Conservation (phyloP, 2,797 vertebrate genomes). For the Propithecus deckenii region DNA sequence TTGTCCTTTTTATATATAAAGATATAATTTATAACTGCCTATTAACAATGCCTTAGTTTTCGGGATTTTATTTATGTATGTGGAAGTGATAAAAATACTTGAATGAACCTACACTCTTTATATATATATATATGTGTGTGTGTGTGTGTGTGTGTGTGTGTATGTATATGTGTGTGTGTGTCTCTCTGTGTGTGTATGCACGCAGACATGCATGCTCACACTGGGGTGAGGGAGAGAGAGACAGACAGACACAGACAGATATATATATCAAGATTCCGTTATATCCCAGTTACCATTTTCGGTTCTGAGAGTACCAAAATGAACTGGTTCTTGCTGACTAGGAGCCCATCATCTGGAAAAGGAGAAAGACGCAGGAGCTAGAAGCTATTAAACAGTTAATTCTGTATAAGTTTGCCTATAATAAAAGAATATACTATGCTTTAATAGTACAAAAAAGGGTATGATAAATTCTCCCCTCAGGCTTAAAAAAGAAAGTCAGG, state of each 20-base stretch:
- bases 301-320: background rate
- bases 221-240: background rate
- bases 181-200: no score
- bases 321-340: background rate
- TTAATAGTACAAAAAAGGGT: background rate
- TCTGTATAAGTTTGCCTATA: background rate
- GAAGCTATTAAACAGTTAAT: background rate
- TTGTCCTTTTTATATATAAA: background rate
- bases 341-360: background rate
- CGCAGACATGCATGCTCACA: background rate
- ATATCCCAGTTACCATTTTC: background rate
- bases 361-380: background rate
- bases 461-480: background rate
- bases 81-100: background rate
- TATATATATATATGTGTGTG: no score
- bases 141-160: background rate
- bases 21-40: background rate
- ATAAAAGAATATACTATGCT: background rate
- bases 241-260: accelerated
- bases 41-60: background rate
- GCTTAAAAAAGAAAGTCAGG: background rate
- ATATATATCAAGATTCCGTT: background rate
- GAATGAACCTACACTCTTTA: background rate
- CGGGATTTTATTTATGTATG: background rate
- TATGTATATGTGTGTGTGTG: no score